Conservation (phyloP, 1,140 invertebrate genomes). For the Drosophila tani region DNA sequence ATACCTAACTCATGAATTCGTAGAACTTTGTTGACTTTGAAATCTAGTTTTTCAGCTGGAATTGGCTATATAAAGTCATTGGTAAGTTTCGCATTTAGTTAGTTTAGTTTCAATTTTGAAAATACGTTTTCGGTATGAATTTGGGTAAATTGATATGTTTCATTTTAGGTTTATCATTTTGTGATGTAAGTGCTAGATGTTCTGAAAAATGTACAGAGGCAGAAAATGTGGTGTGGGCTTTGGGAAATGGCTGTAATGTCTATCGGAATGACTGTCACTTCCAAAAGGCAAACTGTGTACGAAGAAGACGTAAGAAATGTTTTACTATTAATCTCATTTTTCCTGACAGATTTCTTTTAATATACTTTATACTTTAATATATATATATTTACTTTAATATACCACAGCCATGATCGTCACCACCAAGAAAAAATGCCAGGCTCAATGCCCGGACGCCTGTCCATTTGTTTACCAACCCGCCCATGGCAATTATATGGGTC, state of each 20-base stretch:
- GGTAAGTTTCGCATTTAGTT: not conserved
- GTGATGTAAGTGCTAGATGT: constrained; percentile 26
- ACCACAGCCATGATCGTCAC: constrained; percentile 14
- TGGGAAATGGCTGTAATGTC: constrained; percentile 37
- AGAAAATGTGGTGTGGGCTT: constrained; percentile 57
- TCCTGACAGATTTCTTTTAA: not conserved
- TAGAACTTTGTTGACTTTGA: not conserved
- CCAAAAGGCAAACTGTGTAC: constrained; percentile 35
- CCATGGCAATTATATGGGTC: not conserved
- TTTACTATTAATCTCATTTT: not conserved
- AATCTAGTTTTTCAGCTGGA: not conserved
- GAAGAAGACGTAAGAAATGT: constrained; percentile 34
- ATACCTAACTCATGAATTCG: not conserved
- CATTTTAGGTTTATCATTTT: constrained; percentile 21
- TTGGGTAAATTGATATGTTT: not conserved
- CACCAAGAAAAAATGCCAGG: constrained; percentile 48
- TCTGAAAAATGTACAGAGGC: constrained; percentile 47
- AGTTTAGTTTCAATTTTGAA: not conserved
- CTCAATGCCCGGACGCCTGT: constrained; percentile 17
- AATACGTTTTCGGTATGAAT: not conserved
- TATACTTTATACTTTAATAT: too few relatives aligned
- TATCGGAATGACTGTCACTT: constrained; percentile 58
- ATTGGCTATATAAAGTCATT: not conserved
- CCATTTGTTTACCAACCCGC: constrained; percentile 24
- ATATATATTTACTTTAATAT: too few relatives aligned